Evolutionary conservation across 2,888 invertebrate genomes (phyloP), one percentile per base, ranked within the genome.

Genomic region (Acleris holmiana): DNA sequence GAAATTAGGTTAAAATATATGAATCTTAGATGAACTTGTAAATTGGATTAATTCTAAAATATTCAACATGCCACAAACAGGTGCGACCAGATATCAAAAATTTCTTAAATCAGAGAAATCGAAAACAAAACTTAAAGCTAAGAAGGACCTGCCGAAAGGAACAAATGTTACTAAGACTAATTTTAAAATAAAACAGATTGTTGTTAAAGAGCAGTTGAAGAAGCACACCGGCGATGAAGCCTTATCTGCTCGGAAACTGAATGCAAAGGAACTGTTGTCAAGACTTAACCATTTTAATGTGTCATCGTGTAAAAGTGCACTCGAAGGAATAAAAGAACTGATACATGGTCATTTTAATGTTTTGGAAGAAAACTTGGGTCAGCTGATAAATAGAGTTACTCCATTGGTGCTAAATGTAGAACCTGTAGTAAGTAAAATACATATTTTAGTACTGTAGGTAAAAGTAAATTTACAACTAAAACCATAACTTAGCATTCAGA

Each of bases 151-250:
- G 58, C 96, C 97, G 0, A 98, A 97, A 91, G 97, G 97, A 7
- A 94, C 96, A 58, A 99, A 98, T 93, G 95, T 97, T 4, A 98
- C 98, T 0, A 95, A 97, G 82, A 96, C 97, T 0, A 95, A 95
- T 74, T 98, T 99, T 77, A 98, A 98, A 93, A 94, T 98, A 0
- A 96, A 96, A 76, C 97, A 97, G 78, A 98, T 99, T 71, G 93
- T 97, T 2, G 94, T 99, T 46, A 94, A 94, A 48, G 96, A 97
- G 75, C 98, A 98, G 78, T 81, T 97, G 17, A 90, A 86, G 61
- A 93, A 93, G 66, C 93, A 93, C 75, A 88, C 85, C 19, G 77
- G 78, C 49, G 81, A 88, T 6, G 94, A 95, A 75, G 93, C 94
- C 56, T 85, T 95, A 41, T 96, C 96, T 56, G 94, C 92, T 40